A percentile compares a stretch with the other conserved stretches of the same genome.
phyloP scores from a whole-genome alignment of 1,140 invertebrate genomes.

The Aporrectodea caliginosa region DNA sequence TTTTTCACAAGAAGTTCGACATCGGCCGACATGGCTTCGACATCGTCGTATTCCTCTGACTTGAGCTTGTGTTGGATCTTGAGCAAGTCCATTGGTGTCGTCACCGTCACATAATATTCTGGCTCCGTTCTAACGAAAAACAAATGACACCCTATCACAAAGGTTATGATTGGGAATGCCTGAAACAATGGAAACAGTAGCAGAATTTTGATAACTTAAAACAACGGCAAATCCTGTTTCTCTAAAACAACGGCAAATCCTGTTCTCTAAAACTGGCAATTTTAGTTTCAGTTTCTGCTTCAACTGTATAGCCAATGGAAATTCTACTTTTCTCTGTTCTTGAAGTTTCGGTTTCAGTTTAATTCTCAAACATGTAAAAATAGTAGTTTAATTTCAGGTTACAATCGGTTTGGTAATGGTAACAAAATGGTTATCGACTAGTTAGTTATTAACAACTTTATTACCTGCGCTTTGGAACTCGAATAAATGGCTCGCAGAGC shows the following conservation, averaged over 20 bases:
- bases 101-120: conserved; percentile 65
- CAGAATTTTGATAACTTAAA: background rate
- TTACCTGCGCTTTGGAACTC: conserved; percentile 79
- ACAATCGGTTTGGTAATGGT: conserved; percentile 5
- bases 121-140: conserved; percentile 51
- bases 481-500: conserved; percentile 88
- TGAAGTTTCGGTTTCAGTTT: no score
- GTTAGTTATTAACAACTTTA: no score
- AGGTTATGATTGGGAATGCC: no score
- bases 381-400: no score
- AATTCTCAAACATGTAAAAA: no score
- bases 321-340: no score
- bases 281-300: no score
- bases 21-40: conserved; percentile 86
- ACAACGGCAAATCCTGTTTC: background rate
- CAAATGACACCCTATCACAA: background rate
- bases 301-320: no score
- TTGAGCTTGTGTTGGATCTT: conserved; percentile 94
- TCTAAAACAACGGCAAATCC: no score
- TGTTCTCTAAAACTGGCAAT: no score
- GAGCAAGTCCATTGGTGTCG: conserved; percentile 86
- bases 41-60: conserved; percentile 81
- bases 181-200: no score
- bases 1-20: conserved; percentile 88
- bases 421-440: background rate